Evolutionary conservation across 2,113 vertebrate species (phyloP), one percentile per base, ranked within the genome.

Genomic region (Cryptomyrus ogoouensis): DNA sequence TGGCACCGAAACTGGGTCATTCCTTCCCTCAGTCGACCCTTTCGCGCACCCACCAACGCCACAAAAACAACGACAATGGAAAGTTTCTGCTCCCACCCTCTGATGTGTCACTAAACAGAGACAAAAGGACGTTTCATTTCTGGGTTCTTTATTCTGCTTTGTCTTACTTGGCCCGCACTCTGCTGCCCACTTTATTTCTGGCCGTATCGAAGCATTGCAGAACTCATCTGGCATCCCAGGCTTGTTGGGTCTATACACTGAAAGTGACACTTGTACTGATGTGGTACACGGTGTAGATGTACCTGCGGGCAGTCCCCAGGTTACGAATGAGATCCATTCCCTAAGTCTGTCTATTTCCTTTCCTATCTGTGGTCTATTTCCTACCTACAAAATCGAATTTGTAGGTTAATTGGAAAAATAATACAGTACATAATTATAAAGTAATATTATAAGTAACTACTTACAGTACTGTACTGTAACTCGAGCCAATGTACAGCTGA

Each of bases 91-190:
- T 31, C 27, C 89, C 8, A 21, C 84, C 77, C 88, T 92, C 91
- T 93, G 94, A 94, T 93, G 89, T 90, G 90, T 88, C 58, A 90
- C 92, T 92, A 91, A 93, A 80, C 74, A 1, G 93, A 94, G 87
- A 94, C 94, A 94, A 93, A 93, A 90, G 21, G 62, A 88, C 1
- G 19, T 74, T 77, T 92, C 89, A 24, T 46, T 24, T 84, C 1
- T 0, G 74, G 19, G 84, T 39, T 13, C 3, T 35, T 89, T 74
- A 90, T 89, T 44, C 21, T 92, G 74, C 9, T 24, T 12, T 31
- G 44, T 53, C 52, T 58, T 31, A 1, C 15, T 74, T 17, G 70
- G 24, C 2, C n/a, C 27, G 10, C 62, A 12, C 27, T 70, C 24
- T 0, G 2, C 9, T 66, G 58, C 58, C 24, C 58, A 66, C 8